Evolutionary conservation across 2,113 vertebrate genomes (phyloP).

Genomic region (Otus sunia): DNA sequence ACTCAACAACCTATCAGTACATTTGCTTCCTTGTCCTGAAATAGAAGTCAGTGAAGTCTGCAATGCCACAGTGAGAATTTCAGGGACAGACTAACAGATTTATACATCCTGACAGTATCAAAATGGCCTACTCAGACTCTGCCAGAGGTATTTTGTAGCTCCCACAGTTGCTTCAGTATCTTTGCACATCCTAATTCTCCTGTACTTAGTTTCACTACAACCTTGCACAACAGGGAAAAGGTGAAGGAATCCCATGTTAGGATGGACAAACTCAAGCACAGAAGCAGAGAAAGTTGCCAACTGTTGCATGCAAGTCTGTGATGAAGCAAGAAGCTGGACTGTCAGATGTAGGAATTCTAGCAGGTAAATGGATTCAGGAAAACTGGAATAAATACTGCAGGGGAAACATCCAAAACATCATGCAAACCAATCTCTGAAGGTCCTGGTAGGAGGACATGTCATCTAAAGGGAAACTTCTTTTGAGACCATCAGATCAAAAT

Average conservation of each 20-base stretch:
- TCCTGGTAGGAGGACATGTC: not conserved
- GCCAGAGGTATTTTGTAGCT: not conserved
- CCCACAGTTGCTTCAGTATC: not conserved
- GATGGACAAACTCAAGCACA: not conserved
- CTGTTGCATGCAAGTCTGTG: not conserved
- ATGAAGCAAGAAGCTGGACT: not conserved
- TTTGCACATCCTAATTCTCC: not conserved
- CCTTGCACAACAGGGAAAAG: not conserved
- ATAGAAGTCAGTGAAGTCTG: slow-evolving; percentile 48
- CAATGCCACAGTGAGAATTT: slow-evolving; percentile 23
- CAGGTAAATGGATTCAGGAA: not conserved
- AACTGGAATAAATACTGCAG: not conserved
- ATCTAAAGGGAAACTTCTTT: not conserved
- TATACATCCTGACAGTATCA: not conserved
- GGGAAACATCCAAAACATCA: not conserved
- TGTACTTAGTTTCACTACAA: not conserved
- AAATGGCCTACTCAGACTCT: not conserved
- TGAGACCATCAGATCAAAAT: not conserved
- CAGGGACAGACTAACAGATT: slow-evolving; percentile 32
- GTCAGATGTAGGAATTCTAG: not conserved
- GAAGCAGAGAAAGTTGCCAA: not conserved
- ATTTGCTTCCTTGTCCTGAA: slow-evolving; percentile 44
- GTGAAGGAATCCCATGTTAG: fast-evolving
- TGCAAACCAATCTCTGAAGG: not conserved
- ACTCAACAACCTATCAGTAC: slow-evolving; percentile 44